A percentile compares a stretch with the other conserved stretches of the same genome.
These are phyloP conservation scores for Neodontobutis hainanensis DNA, from an alignment of 2,113 vertebrate species.

Conservation along the genomic window DNA sequence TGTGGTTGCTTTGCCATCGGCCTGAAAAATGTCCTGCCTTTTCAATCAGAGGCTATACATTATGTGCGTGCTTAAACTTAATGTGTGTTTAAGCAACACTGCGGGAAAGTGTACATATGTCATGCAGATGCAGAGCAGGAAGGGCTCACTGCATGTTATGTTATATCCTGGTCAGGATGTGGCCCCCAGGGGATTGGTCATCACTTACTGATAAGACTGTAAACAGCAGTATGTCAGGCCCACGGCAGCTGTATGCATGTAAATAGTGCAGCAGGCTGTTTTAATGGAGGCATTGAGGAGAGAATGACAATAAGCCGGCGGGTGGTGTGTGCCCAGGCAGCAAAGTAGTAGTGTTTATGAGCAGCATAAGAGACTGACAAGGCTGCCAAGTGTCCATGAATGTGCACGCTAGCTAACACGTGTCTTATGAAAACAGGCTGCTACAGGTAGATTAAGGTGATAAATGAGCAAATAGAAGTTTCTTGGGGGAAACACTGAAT, in stretches of 20 bases:
- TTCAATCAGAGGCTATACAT: not conserved
- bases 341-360: not conserved
- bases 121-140: constrained; percentile 17
- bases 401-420: too few species aligned
- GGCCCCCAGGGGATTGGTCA: constrained; percentile 4
- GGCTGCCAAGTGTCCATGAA: not conserved
- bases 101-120: not conserved
- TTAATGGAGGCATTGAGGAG: not conserved
- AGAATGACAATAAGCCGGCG: constrained; percentile 17
- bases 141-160: constrained; percentile 15
- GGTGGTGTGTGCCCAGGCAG: not conserved
- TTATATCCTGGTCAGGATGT: constrained; percentile 5
- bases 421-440: too few species aligned
- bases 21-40: not conserved
- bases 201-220: constrained; percentile 25
- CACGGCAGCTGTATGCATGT: constrained; percentile 6
- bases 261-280: constrained; percentile 21
- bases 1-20: constrained; percentile 2
- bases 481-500: too few species aligned
- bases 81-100: not conserved
- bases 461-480: too few species aligned
- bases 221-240: constrained; percentile 18
- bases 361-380: not conserved
- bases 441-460: too few species aligned
- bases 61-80: too few species aligned